Base-by-base conservation (phyloP, 2,888 invertebrate species). In the Alloscopus bannaensis region DNA sequence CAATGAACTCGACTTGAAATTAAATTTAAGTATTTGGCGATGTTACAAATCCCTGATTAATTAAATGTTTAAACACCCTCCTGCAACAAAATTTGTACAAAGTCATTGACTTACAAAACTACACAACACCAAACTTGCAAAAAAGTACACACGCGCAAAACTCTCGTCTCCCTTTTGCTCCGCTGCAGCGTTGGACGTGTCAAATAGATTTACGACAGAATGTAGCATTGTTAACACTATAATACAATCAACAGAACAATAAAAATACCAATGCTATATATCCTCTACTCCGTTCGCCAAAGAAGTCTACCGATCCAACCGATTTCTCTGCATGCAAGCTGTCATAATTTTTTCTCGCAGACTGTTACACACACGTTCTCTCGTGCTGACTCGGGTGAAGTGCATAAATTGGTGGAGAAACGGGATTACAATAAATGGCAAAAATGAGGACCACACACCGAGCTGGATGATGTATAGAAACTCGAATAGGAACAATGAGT, bases 171-270 rank as follows among this genome's bases (percentile, higher is more conserved):
- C 4, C 18, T 47, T 2, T 28, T 24, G 36, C 45, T n/a, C 22
- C 20, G n/a, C n/a, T n/a, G n/a, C n/a, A n/a, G n/a, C n/a, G 13
- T 40, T 65, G 29, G 42, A 72, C 26, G 72, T 59, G 75, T 75
- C 75, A 68, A 68, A 45, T 66, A 68, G 68, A 75, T 75, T 75
- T 75, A 75, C 66, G 65, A 40, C 45, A 66, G 75, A 60, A 57
- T 73, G 55, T 3, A 24, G 57, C 42, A 42, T 62, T 62, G 42
- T 62, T 62, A 62, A 40, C 62, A 42, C 26, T n/a, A 22, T 42
- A 62, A 62, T 60, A 42, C 26, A 42, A 42, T 42, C 42, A 42
- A 18, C 42, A 22, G 40, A 62, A 62, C 62, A 57, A 29, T 57
- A 57, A 28, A 62, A n/a, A 28, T 29, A 57, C 4, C 6, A 40